Percentiles rank a stretch among this genome's conserved stretches.
phyloP scores from a whole-genome alignment of 2,797 vertebrate species.

The Oryzias dopingdopingensis region DNA sequence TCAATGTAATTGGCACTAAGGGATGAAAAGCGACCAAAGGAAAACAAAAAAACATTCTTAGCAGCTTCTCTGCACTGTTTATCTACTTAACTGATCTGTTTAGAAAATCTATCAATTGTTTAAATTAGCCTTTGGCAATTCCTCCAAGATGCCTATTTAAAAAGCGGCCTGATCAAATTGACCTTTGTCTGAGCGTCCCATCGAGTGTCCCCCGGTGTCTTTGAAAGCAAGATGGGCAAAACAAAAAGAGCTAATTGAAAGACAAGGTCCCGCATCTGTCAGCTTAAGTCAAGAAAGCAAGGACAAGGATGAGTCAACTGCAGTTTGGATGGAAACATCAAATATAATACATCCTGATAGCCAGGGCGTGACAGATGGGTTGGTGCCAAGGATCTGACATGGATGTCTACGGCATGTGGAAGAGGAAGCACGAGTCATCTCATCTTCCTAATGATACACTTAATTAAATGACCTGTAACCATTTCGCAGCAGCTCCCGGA shows the following conservation, averaged over 20 bases:
- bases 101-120: conserved; percentile 38
- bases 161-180: conserved; percentile 57
- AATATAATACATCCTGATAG: conserved; percentile 36
- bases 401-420: conserved; percentile 11
- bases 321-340: conserved; percentile 43
- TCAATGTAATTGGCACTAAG: conserved; percentile 21
- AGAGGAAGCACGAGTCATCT: conserved; percentile 20
- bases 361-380: conserved; percentile 20
- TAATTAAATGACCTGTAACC: conserved; percentile 40
- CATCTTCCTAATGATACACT: conserved; percentile 34
- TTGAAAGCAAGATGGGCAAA: conserved; percentile 26
- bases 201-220: conserved; percentile 42
- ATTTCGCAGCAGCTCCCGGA: background rate
- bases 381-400: conserved; percentile 15
- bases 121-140: conserved; percentile 49
- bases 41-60: background rate
- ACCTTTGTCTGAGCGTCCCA: conserved; percentile 51
- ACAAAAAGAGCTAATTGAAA: conserved; percentile 24
- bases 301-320: conserved; percentile 45
- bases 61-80: conserved; percentile 1
- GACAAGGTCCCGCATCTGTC: conserved; percentile 27
- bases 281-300: conserved; percentile 39
- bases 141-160: conserved; percentile 39
- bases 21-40: conserved; percentile 11
- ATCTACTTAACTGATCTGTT: conserved; percentile 8